Evolutionary conservation across 2,888 invertebrate genomes (phyloP).

Genomic region (Brenthis ino): DNA sequence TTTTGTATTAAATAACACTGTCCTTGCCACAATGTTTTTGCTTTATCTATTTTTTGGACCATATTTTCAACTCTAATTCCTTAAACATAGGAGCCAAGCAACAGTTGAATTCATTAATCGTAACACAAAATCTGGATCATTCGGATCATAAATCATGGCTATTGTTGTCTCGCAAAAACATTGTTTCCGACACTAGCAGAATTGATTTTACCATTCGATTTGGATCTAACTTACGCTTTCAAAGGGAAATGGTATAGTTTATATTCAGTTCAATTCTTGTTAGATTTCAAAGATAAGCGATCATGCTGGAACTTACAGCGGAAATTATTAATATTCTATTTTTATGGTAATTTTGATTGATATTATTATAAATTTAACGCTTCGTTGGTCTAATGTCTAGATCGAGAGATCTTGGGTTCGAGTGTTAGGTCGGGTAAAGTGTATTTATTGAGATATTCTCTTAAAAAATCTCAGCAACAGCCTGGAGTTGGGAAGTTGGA

Average conservation of each 20-base stretch:
- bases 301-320: neutral
- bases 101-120: constrained; percentile 21
- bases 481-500: too few relatives aligned
- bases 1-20: constrained; percentile 5
- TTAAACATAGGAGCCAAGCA: constrained; percentile 4
- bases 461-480: too few relatives aligned
- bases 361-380: too few relatives aligned
- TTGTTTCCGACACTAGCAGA: constrained; percentile 31
- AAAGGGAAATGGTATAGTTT: constrained; percentile 11
- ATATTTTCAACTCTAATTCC: constrained; percentile 14
- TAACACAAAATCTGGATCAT: constrained; percentile 25
- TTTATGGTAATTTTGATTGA: too few relatives aligned
- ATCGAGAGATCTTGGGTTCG: too few relatives aligned
- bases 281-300: neutral
- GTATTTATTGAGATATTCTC: too few relatives aligned
- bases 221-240: constrained; percentile 20
- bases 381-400: too few relatives aligned
- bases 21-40: constrained; percentile 14
- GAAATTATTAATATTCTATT: too few relatives aligned
- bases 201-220: constrained; percentile 32
- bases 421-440: too few relatives aligned
- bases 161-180: constrained; percentile 32
- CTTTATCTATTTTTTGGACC: neutral
- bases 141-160: constrained; percentile 29
- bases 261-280: constrained; percentile 5